A percentile compares a stretch with the other conserved stretches of the same genome.
These are phyloP conservation scores for Poecile atricapillus DNA, from an alignment of 2,113 vertebrate species.

Conservation along the genomic window DNA sequence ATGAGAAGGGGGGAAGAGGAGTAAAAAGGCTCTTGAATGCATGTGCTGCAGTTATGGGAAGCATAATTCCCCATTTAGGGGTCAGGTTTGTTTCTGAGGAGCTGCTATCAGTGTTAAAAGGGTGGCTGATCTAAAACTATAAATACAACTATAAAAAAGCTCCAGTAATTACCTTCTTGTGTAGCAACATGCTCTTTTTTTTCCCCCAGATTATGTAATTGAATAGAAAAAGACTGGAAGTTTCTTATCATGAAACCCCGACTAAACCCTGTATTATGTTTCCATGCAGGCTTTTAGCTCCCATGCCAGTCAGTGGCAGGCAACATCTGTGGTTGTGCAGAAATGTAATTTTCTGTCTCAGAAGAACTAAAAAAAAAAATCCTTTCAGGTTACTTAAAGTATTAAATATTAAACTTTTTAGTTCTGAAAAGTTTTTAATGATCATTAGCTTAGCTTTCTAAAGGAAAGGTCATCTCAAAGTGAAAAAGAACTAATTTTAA, in stretches of 20 bases:
- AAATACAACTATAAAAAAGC: background rate
- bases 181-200: background rate
- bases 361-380: background rate
- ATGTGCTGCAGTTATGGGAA: background rate
- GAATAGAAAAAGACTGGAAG: background rate
- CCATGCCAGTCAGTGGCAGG: background rate
- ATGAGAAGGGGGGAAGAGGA: background rate
- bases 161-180: background rate
- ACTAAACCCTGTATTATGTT: background rate
- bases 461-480: slow-evolving; percentile 30
- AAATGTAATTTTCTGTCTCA: background rate
- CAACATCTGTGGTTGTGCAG: background rate
- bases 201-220: background rate
- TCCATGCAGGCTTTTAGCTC: background rate
- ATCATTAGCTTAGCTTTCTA: slow-evolving; percentile 14
- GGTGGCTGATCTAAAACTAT: background rate
- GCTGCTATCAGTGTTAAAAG: background rate
- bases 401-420: background rate
- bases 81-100: background rate
- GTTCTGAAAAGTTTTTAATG: background rate
- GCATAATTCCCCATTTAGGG: background rate
- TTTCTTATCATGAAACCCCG: background rate
- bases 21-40: background rate
- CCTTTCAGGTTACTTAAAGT: background rate
- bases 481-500: background rate